Base-by-base conservation (phyloP, 1,140 invertebrate genomes). In the Drosophila sechellia region DNA sequence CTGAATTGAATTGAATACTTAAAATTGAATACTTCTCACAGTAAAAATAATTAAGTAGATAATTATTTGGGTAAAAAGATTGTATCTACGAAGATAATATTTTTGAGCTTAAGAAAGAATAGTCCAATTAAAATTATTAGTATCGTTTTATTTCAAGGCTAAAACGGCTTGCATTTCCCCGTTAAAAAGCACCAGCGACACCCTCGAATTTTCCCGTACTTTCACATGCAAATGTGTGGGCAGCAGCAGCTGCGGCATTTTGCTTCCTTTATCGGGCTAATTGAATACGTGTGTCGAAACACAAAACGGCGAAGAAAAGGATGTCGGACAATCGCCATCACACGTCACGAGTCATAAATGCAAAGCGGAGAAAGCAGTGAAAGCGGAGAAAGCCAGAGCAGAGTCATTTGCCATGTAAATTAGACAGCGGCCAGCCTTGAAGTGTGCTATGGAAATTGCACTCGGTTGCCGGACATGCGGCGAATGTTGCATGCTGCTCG, bases 321-420 rank as follows among this genome's bases (percentile, higher is more conserved):
- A 59, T 60, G 40, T 35, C 31, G 60, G 80, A 77, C 59, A 77
- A 78, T 78, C 77, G 61, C 64, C 72, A 66, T 78, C 73, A 58
- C 64, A 81, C 50, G 46, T 74, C 53, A 68, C 63, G 60, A 55
- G 45, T 66, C 73, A 80, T 80, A 71, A 80, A 63, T 75, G 64
- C 35, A 53, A 70, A 13, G 31, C 45, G n/a, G 40, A 31, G 31
- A 31, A 31, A 31, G 27, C 27, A 31, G 27, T 8, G 39, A 42
- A 42, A 15, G 40, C n/a, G 13, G 40, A 25, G 40, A 34, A 27
- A 35, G 20, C 40, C 34, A 40, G 54, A 54, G 46, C 20, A 75
- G 61, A 48, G 64, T 72, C 83, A 86, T 81, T 86, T 74, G 68
- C 69, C 77, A 85, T 85, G 81, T 66, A 85, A 85, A 85, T 85